These are phyloP conservation scores for Empis livida DNA, from an alignment of 2,888 invertebrate species.

Conservation along the genomic window DNA sequence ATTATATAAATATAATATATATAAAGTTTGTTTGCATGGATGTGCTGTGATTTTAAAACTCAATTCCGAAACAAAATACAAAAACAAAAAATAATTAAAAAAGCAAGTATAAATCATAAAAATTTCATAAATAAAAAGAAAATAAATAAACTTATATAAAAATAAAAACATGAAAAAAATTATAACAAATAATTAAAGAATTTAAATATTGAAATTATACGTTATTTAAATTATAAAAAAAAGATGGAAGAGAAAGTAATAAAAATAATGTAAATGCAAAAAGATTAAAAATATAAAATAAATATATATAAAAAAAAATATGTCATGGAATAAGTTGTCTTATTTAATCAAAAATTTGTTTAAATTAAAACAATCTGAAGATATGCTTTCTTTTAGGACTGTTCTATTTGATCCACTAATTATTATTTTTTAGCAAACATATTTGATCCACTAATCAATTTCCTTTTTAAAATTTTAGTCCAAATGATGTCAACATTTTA, in stretches of 20 bases:
- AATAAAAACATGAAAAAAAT: slow-evolving; percentile 2
- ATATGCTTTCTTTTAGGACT: no score
- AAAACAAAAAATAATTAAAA: neutral
- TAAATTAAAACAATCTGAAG: no score
- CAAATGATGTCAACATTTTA: no score
- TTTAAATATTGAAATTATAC: slow-evolving; percentile 8
- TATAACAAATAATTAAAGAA: neutral
- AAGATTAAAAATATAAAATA: neutral
- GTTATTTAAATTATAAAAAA: slow-evolving; percentile 7
- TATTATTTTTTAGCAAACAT: no score
- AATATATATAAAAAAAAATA: neutral
- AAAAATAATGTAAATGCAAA: slow-evolving; percentile 9
- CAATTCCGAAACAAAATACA: neutral
- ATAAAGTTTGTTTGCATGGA: no score
- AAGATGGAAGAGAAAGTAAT: slow-evolving; percentile 2
- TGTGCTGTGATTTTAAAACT: neutral
- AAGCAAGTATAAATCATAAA: no score
- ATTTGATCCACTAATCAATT: no score
- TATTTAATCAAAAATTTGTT: no score
- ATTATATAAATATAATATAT: neutral
- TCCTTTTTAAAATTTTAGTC: no score
- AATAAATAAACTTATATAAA: slow-evolving; percentile 5
- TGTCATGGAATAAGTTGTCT: no score
- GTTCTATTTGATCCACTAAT: no score
- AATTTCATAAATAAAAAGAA: no score